These are phyloP conservation scores for Tautogolabrus adspersus DNA, from an alignment of 2,113 vertebrate genomes.

Conservation along the genomic window DNA sequence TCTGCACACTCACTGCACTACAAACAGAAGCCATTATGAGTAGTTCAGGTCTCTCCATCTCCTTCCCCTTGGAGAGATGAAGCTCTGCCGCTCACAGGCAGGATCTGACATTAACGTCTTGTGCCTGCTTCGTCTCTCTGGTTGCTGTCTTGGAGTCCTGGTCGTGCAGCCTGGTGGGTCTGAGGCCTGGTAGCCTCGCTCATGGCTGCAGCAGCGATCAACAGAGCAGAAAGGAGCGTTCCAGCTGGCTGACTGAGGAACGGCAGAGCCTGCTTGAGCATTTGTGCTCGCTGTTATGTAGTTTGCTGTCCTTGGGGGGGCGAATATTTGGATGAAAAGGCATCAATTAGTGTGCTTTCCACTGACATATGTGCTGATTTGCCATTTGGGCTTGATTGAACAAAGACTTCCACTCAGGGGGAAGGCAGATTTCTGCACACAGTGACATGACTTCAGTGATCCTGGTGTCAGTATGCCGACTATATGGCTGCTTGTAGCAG, in stretches of 20 bases:
- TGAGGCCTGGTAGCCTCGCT: constrained; percentile 44
- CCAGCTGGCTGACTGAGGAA: constrained; percentile 72
- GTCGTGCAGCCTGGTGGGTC: constrained; percentile 57
- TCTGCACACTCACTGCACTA: neutral
- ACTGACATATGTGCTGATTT: constrained; percentile 67
- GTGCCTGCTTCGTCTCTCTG: constrained; percentile 29
- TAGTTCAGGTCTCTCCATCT: neutral
- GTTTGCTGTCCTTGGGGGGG: constrained; percentile 52
- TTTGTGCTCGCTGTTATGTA: constrained; percentile 57
- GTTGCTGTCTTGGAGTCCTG: constrained; percentile 40
- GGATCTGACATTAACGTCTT: constrained; percentile 28
- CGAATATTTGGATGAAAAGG: constrained; percentile 64
- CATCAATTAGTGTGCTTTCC: constrained; percentile 67
- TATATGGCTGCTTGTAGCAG: constrained; percentile 2
- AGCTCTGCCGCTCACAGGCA: constrained; percentile 10
- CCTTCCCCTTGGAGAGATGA: constrained; percentile 27
- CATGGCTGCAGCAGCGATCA: constrained; percentile 48
- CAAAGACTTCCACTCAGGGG: constrained; percentile 48
- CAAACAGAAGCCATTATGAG: constrained; percentile 4
- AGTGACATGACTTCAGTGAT: constrained; percentile 31
- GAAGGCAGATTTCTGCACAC: constrained; percentile 28
- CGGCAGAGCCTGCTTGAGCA: constrained; percentile 59
- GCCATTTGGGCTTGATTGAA: constrained; percentile 66
- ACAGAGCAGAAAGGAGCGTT: constrained; percentile 70
- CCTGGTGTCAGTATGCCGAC: neutral